Base-by-base conservation (phyloP, 2,888 invertebrate genomes). In the Scaptomyza flava region DNA sequence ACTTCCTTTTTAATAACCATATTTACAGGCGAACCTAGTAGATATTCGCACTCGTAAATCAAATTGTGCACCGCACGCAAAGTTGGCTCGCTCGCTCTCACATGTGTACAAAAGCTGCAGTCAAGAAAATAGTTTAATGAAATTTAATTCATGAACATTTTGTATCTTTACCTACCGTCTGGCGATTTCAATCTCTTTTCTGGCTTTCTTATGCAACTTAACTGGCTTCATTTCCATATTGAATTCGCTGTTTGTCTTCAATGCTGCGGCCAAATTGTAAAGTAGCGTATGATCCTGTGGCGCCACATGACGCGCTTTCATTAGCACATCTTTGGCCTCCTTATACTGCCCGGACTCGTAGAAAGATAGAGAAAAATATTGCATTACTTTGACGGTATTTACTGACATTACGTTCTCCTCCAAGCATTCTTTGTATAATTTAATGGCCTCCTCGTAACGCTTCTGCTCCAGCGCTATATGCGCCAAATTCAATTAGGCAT, bases 301-400 rank as follows among this genome's bases (percentile, higher is more conserved):
- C 0, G 46, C 51, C 6, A 69, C 9, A 46, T 56, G 81, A 3
- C 65, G 68, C 0, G 70, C 74, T 6, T 31, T 61, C 0, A 60
- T 12, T 8, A 84, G 60, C 46, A 42, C 23, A 0, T 47, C 7
- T 38, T 72, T 81, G 6, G 81, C 74, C 23, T 74, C 72, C 0
- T 17, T 0, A 2, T 47, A 11, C 0, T 48, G 48, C 0, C 58
- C 51, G 1, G 8, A 36, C 2, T 64, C 46, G 7, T 36, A 68
- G 0, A 62, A 20, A 0, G 77, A 34, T 8, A 23, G 47, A 6
- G 81, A 77, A 7, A 81, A 41, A 3, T 42, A 41, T 3, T 66
- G 46, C 64, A 81, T 64, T 0, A 59, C 52, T 12, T 52, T 20
- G 1, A 66, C 41, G 1, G 33, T 48, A 6, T 72, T 70, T 0